Evolutionary conservation across 2,888 invertebrate genomes (phyloP), one percentile per base, ranked within the genome.

Genomic region (Pseudeuparius sepicola): DNA sequence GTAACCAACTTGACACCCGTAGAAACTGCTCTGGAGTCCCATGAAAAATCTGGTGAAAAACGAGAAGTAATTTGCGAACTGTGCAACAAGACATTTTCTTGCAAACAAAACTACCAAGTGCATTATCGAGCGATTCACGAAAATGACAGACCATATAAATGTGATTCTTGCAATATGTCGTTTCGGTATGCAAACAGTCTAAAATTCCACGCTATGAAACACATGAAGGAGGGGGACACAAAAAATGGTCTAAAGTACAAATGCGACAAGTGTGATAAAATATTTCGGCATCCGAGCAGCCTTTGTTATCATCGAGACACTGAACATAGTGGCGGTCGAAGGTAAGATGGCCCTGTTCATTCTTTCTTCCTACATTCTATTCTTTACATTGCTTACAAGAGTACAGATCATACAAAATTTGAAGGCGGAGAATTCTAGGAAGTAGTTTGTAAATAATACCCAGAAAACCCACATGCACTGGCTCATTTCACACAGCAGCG

Each of bases 241-340:
- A 3, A 20, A 9, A 12, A 34, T 13, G 11, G 7, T n/a, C 59
- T 26, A 58, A n/a, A 62, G 40, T 77, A 66, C 57, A 70, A 73
- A 6, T 83, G 83, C 52, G 76, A 78, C 41, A 37, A 36, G 9
- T 56, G 56, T 36, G 42, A 41, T 2, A 54, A 53, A 36, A 66
- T 73, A 10, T 66, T 82, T 35, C 75, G 73, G 52, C 79, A 82
- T 59, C 75, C 77, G 0, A 80, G 79, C 42, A 81, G 82, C 2
- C 71, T 84, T 36, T 67, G 77, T 14, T 83, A 84, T 59, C 84
- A 84, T 60, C 75, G 75, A 50, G 75, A 78, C 53, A 73, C 79
- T 0, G 61, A 71, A 63, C 51, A 59, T 42, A 50, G 48, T 25
- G 51, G 51, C 17, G 55, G 53, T 27, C 44, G 45, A 32, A 34